Evolutionary conservation across 2,113 vertebrate species (phyloP).

Genomic region (Propithecus coquereli): DNA sequence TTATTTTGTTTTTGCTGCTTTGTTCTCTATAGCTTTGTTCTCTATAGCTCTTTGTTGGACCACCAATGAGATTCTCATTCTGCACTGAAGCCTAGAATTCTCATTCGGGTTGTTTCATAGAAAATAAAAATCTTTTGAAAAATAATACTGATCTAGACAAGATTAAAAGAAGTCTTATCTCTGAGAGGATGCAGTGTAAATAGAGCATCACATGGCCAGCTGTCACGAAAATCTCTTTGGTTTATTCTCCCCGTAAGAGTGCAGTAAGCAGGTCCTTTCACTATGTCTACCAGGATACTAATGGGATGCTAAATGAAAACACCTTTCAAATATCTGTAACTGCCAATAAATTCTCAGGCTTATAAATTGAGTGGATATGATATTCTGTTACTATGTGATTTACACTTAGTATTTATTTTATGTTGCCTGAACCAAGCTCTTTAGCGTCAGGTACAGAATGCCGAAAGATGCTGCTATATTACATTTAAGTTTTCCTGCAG

Average conservation of each 20-base stretch:
- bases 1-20: not conserved
- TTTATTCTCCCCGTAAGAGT: not conserved
- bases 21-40: not conserved
- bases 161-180: slow-evolving; percentile 18
- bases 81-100: not conserved
- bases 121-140: slow-evolving; percentile 16
- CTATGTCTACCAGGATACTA: not conserved
- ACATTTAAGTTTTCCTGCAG: slow-evolving; percentile 20
- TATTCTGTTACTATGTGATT: not conserved
- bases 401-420: slow-evolving; percentile 34
- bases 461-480: not conserved
- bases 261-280: not conserved
- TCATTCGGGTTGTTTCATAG: not conserved
- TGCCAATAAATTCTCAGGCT: slow-evolving; percentile 3
- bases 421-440: not conserved
- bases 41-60: not conserved
- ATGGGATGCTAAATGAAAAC: slow-evolving; percentile 38
- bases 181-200: not conserved
- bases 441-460: slow-evolving; percentile 1
- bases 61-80: not conserved
- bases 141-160: not conserved
- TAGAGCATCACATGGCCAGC: not conserved
- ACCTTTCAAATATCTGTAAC: slow-evolving; percentile 16
- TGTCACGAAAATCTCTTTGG: slow-evolving; percentile 20
- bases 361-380: not conserved